A percentile compares a stretch with the other conserved stretches of the same genome.
These are phyloP conservation scores for Cheilosia impressa DNA, from an alignment of 2,888 invertebrate species.

Conservation along the genomic window DNA sequence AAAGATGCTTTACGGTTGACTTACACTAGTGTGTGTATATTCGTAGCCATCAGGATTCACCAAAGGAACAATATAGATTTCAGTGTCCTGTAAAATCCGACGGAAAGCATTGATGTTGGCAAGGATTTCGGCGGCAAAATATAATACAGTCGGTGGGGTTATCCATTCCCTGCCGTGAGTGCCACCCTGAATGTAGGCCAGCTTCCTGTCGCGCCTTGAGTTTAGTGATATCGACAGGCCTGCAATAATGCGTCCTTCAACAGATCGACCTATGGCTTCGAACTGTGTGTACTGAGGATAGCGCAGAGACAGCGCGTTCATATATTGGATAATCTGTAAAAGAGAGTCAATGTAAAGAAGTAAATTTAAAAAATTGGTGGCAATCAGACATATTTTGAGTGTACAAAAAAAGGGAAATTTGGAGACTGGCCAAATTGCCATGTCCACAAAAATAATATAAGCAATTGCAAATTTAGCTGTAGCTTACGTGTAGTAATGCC, in stretches of 20 bases:
- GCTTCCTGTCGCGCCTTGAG: constrained; percentile 78
- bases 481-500: too few relatives aligned
- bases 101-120: constrained; percentile 84
- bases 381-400: too few relatives aligned
- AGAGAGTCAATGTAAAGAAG: background rate
- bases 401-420: too few relatives aligned
- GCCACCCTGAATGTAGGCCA: constrained; percentile 82
- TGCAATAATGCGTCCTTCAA: constrained; percentile 82
- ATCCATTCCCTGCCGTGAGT: constrained; percentile 88
- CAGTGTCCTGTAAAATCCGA: constrained; percentile 80
- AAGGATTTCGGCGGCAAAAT: constrained; percentile 87
- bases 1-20: constrained; percentile 24
- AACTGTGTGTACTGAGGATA: constrained; percentile 79
- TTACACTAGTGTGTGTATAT: constrained; percentile 81
- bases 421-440: too few relatives aligned
- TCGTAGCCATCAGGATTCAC: constrained; percentile 84
- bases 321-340: constrained; percentile 80
- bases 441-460: too few relatives aligned
- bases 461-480: too few relatives aligned
- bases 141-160: constrained; percentile 87
- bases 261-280: constrained; percentile 80
- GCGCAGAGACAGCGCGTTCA: constrained; percentile 80
- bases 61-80: constrained; percentile 81
- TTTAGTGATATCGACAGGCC: constrained; percentile 81
- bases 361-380: background rate